Evolutionary conservation across 1,140 invertebrate genomes (phyloP), one percentile per base, ranked within the genome.

Genomic region (Formica exsecta): DNA sequence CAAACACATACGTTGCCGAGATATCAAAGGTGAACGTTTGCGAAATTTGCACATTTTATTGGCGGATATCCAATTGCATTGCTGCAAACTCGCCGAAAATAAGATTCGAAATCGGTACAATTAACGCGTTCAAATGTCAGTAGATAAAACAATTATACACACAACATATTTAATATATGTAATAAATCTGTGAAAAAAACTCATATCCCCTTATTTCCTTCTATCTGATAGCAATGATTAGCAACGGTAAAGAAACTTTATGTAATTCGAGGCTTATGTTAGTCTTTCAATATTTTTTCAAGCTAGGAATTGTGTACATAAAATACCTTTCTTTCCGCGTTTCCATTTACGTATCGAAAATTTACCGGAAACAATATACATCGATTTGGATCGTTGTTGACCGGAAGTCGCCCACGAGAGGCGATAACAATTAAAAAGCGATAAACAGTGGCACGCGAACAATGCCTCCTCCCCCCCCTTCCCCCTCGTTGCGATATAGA

Each of bases 21-120:
- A 71, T 73, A 81, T 62, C 36, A 66, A 81, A 29, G 65, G 48
- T 22, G n/a, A 22, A 25, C 19, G 54, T 29, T 22, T n/a, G 29
- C 25, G 62, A 80, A 25, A n/a, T 74, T 73, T 38, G 38, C 57
- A 22, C 61, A 74, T 61, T 83, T 83, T 41, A 83, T 73, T 59
- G 41, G 51, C 66, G 66, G 38, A 48, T 44, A 83, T 81, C 66
- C 66, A 80, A 80, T 70, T 59, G 36, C 44, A 19, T 54, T 19
- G 1, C 48, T 8, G 57, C 61, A 64, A 29, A 64, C 19, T 36
- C 44, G 19, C 4, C 11, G 38, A 13, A 38, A 13, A 66, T n/a
- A 79, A 51, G 29, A 38, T 19, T 44, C 38, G 36, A 36, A 6
- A 36, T 41, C 7, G 13, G 13, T n/a, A 44, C n/a, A 48, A 62